phyloP scores from a whole-genome alignment of 2,888 invertebrate species.

The Aspidiotus destructor region DNA sequence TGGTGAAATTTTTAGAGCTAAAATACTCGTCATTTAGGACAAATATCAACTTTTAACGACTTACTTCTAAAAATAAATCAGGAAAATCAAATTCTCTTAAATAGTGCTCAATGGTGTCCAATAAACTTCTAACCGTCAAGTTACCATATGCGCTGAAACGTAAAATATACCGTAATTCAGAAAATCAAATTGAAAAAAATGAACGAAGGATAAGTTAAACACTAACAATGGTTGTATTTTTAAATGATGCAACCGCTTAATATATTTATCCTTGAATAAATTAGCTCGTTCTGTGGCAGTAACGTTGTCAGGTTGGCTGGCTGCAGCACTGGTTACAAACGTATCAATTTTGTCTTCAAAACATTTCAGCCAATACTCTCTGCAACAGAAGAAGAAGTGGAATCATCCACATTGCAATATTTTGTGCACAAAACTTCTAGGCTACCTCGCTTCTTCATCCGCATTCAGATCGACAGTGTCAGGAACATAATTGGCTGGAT shows the following conservation, averaged over 20 bases:
- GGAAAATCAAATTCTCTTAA: constrained; percentile 83
- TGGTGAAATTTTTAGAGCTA: constrained; percentile 39
- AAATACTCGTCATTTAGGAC: no score
- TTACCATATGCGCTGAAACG: constrained; percentile 59
- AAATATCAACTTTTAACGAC: constrained; percentile 1
- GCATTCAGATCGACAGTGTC: constrained; percentile 83
- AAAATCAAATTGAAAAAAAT: neutral
- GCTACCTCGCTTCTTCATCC: constrained; percentile 73
- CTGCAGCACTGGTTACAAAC: constrained; percentile 71
- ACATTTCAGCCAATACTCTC: constrained; percentile 82
- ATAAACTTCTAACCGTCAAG: constrained; percentile 75
- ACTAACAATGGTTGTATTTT: constrained; percentile 70
- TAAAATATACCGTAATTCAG: neutral
- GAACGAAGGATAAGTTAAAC: constrained; percentile 30
- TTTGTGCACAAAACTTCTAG: constrained; percentile 12
- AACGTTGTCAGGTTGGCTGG: constrained; percentile 63
- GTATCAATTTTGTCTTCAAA: constrained; percentile 77
- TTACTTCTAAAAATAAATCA: constrained; percentile 62
- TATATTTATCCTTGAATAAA: constrained; percentile 72
- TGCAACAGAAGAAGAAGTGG: constrained; percentile 36
- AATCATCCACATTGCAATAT: neutral
- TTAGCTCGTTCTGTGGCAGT: constrained; percentile 70
- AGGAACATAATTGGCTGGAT: constrained; percentile 72
- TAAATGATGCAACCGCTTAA: constrained; percentile 64
- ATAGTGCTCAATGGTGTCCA: constrained; percentile 86